phyloP scores from a whole-genome alignment of 2,888 invertebrate species.

The Acleris emargana region DNA sequence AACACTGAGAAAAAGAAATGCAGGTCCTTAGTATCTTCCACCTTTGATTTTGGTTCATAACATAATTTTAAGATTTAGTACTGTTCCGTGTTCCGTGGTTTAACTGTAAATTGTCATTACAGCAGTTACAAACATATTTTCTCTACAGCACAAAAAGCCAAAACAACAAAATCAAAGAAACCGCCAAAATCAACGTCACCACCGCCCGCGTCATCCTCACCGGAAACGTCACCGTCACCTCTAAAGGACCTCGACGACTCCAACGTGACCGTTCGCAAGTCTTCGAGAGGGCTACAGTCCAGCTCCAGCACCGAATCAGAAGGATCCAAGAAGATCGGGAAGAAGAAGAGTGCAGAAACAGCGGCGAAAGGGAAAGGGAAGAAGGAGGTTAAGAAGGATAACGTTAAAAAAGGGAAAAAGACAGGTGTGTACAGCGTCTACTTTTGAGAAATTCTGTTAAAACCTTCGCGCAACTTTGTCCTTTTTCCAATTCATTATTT shows the following conservation, averaged over 20 bases:
- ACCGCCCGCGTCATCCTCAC: conserved; percentile 25
- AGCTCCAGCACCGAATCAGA: conserved; percentile 57
- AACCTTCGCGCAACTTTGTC: too few species aligned
- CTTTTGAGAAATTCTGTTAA: too few species aligned
- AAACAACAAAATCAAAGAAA: conserved; percentile 39
- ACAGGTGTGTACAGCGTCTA: conserved; percentile 32
- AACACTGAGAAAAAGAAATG: too few species aligned
- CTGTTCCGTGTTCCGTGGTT: too few species aligned
- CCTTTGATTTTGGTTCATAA: too few species aligned
- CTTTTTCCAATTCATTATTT: too few species aligned
- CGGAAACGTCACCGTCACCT: conserved; percentile 39
- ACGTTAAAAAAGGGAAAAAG: conserved; percentile 37
- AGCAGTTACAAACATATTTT: neutral
- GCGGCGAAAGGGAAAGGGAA: conserved; percentile 40
- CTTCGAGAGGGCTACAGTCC: conserved; percentile 51
- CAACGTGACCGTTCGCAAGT: conserved; percentile 62
- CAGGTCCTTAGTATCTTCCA: too few species aligned
- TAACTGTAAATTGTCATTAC: too few species aligned
- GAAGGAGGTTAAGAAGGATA: conserved; percentile 43
- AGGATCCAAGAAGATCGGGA: conserved; percentile 37
- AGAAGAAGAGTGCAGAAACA: conserved; percentile 12
- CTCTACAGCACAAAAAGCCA: conserved; percentile 32
- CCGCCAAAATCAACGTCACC: conserved; percentile 40
- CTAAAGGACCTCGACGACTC: conserved; percentile 58
- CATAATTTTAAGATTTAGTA: too few species aligned